These are phyloP conservation scores for Poecilia wingei DNA, from an alignment of 2,797 vertebrate species.

Conservation along the genomic window DNA sequence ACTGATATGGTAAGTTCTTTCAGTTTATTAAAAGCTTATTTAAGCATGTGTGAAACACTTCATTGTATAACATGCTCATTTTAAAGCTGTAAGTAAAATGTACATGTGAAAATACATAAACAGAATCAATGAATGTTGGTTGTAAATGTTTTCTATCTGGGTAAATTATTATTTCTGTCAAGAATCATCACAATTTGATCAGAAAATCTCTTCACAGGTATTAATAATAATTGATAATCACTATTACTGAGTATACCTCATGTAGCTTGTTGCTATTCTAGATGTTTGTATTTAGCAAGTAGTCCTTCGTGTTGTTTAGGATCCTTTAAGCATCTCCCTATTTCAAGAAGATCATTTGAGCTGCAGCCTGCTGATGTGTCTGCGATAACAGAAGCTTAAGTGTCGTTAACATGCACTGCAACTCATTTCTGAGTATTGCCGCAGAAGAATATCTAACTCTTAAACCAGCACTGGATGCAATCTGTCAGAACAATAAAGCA, in stretches of 20 bases:
- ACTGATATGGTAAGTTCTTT: not conserved
- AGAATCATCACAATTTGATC: not conserved
- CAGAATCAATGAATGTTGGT: not conserved
- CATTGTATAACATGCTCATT: not conserved
- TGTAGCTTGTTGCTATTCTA: not conserved
- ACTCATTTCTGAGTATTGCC: constrained; percentile 40
- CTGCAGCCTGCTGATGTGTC: constrained; percentile 30
- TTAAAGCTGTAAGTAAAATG: no score
- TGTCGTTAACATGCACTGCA: constrained; percentile 22
- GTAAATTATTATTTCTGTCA: not conserved
- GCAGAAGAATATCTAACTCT: constrained; percentile 38
- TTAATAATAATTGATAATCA: not conserved
- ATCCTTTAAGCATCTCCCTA: not conserved
- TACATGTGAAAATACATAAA: not conserved
- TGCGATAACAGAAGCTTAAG: constrained; percentile 29
- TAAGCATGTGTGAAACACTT: not conserved
- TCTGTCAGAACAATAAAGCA: constrained; percentile 51
- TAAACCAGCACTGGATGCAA: constrained; percentile 38
- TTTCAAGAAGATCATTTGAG: constrained; percentile 3
- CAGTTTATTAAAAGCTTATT: not conserved
- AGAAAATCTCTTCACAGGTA: not conserved
- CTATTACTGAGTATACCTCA: not conserved
- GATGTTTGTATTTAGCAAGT: not conserved
- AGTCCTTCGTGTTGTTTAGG: not conserved
- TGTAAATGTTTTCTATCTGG: not conserved